A percentile compares a stretch with the other conserved stretches of the same genome.
Conservation (phyloP, 2,888 invertebrate species). For the Gonocerus acuteangulatus region DNA sequence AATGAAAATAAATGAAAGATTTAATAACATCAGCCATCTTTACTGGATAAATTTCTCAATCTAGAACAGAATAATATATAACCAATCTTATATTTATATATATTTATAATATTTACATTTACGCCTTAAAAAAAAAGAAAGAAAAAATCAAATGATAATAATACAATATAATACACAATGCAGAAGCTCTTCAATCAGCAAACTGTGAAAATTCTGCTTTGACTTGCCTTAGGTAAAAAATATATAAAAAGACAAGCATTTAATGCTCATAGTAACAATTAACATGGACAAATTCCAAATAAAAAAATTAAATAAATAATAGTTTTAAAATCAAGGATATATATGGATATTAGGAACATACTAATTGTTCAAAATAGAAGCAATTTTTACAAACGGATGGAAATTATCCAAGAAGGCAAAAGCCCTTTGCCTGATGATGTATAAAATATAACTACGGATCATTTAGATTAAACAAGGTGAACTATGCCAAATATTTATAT, state of each 20-base stretch:
- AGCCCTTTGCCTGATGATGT: not conserved
- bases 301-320: no score
- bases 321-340: not conserved
- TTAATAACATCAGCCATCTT: slow-evolving; percentile 5
- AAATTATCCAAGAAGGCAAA: not conserved
- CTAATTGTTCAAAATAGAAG: not conserved
- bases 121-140: no score
- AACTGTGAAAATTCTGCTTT: no score
- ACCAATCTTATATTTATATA: slow-evolving; percentile 5
- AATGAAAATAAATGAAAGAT: no score
- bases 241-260: no score
- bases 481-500: not conserved
- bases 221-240: no score
- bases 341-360: not conserved
- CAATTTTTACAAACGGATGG: not conserved
- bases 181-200: no score
- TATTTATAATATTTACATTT: slow-evolving; percentile 15
- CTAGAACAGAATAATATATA: slow-evolving; percentile 16
- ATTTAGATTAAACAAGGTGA: not conserved
- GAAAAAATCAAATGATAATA: no score
- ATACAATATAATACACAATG: no score
- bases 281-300: no score
- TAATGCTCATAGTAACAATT: no score
- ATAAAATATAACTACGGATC: not conserved
- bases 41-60: slow-evolving; percentile 7